Percentiles rank a stretch among this genome's conserved stretches.
Conservation (phyloP, 2,888 invertebrate genomes). For the Gryllus longicercus region DNA sequence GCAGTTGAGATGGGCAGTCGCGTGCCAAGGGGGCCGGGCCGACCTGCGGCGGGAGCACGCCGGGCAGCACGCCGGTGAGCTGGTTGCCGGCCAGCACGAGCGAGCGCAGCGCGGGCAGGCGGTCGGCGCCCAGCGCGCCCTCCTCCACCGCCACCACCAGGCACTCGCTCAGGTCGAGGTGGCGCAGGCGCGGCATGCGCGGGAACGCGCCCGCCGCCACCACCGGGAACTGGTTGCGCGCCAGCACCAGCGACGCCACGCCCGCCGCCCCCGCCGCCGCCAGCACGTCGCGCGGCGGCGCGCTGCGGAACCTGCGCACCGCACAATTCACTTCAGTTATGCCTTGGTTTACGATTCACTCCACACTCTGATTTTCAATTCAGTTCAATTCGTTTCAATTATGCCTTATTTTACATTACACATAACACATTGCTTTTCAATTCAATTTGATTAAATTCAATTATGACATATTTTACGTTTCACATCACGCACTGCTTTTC, state of each 20-base stretch:
- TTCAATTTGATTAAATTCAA: no score
- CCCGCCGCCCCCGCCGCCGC: conserved; percentile 42
- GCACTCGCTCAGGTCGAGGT: conserved; percentile 56
- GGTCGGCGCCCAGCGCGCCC: conserved; percentile 50
- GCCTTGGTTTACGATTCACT: no score
- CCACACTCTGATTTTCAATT: no score
- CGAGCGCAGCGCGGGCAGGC: conserved; percentile 54
- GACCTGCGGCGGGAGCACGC: conserved; percentile 50
- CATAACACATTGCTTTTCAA: no score
- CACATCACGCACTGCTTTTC: no score
- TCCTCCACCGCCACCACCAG: conserved; percentile 42
- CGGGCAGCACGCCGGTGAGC: conserved; percentile 53
- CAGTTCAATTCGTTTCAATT: no score
- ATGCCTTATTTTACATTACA: no score
- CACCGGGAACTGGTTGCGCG: conserved; percentile 57
- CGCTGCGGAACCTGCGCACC: background rate
- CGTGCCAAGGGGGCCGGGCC: no score
- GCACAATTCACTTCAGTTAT: no score
- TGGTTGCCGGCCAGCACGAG: conserved; percentile 55
- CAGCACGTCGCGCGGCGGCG: background rate
- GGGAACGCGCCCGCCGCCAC: conserved; percentile 55
- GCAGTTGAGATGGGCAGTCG: no score
- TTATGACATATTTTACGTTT: no score
- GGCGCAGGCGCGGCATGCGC: conserved; percentile 53
- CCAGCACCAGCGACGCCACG: conserved; percentile 51